phyloP scores from a whole-genome alignment of 2,888 invertebrate genomes.

The Corbicula japonica region DNA sequence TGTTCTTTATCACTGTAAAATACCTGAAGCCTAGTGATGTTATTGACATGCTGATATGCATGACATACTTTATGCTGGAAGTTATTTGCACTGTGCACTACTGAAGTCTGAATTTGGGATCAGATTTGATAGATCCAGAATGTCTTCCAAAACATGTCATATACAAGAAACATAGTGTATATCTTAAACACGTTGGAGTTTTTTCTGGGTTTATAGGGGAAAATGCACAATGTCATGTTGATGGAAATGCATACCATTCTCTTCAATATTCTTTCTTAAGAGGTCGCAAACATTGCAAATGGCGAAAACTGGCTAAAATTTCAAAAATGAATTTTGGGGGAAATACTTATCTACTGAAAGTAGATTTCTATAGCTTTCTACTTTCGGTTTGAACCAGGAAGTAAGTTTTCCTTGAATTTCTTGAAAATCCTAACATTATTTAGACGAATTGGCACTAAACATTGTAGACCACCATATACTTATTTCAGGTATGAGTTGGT shows the following conservation, averaged over 20 bases:
- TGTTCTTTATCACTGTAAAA: conserved; percentile 17
- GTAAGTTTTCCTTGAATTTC: too few relatives aligned
- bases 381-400: too few relatives aligned
- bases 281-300: too few relatives aligned
- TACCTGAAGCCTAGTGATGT: neutral
- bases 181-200: conserved; percentile 5
- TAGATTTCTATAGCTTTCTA: too few relatives aligned
- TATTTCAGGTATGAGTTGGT: too few relatives aligned
- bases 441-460: too few relatives aligned
- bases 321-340: too few relatives aligned
- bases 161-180: neutral
- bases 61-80: conserved; percentile 13
- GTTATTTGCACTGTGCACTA: conserved; percentile 1
- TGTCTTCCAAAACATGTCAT: neutral
- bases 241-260: neutral
- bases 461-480: too few relatives aligned
- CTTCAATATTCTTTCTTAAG: conserved; percentile 13
- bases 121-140: conserved; percentile 10
- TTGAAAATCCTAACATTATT: too few relatives aligned
- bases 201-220: conserved; percentile 15
- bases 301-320: too few relatives aligned
- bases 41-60: conserved; percentile 1
- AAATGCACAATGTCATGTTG: neutral
- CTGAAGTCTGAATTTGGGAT: neutral
- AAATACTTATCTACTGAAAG: too few relatives aligned